Percentiles rank a stretch among this genome's conserved stretches.
Conservation (phyloP, 2,113 vertebrate genomes). For the Thinocorus orbignyianus region DNA sequence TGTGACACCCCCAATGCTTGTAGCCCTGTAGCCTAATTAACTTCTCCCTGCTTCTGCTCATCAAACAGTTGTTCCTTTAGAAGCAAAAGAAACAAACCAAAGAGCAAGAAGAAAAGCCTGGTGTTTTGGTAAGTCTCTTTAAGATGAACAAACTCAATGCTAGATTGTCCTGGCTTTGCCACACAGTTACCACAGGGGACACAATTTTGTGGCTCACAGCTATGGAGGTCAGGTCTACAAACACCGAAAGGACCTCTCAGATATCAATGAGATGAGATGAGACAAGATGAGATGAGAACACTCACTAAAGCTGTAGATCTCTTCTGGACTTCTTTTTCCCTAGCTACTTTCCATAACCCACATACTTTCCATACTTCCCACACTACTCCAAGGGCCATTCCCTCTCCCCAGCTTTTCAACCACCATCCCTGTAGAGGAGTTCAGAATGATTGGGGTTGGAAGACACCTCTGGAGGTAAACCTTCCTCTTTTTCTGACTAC, state of each 20-base stretch:
- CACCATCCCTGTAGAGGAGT: background rate
- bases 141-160: background rate
- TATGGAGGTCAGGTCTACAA: background rate
- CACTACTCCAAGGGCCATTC: background rate
- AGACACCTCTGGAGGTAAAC: background rate
- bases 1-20: background rate
- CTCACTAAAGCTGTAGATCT: background rate
- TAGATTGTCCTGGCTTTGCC: background rate
- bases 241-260: background rate
- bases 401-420: rapidly evolving
- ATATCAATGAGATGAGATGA: background rate
- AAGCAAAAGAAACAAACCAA: background rate
- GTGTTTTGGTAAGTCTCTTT: background rate
- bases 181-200: background rate
- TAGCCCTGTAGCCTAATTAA: background rate
- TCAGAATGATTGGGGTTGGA: background rate
- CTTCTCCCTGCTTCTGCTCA: background rate
- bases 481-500: background rate
- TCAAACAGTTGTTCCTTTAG: background rate
- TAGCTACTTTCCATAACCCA: background rate
- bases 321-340: background rate
- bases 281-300: background rate
- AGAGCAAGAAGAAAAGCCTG: background rate
- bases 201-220: background rate
- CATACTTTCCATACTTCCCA: background rate